These are phyloP conservation scores for Pseudolaguvia tuberculata DNA, from an alignment of 2,113 vertebrate species.

Conservation along the genomic window DNA sequence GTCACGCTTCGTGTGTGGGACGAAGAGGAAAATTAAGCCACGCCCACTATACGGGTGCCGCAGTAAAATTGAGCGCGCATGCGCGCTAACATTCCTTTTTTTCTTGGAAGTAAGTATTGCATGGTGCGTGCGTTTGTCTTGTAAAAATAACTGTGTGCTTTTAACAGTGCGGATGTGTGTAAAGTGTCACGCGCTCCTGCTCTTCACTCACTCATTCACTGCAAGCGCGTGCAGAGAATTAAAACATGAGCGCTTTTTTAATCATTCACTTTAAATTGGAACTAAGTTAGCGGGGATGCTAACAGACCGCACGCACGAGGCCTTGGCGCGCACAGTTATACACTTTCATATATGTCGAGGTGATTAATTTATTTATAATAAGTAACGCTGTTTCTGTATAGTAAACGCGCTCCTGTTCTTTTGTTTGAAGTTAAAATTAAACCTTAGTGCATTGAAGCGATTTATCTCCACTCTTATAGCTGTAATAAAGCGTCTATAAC, in stretches of 20 bases:
- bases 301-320: conserved; percentile 39
- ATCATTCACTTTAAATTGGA: conserved; percentile 27
- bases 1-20: neutral
- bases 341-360: no score
- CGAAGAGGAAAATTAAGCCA: conserved; percentile 16
- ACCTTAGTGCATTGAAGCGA: no score
- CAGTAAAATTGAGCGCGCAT: conserved; percentile 76
- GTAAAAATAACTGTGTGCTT: conserved; percentile 40
- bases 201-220: no score
- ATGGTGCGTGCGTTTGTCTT: conserved; percentile 70
- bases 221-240: no score
- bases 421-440: no score
- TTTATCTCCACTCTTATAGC: neutral
- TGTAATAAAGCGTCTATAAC: no score
- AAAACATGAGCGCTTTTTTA: neutral
- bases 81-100: conserved; percentile 74
- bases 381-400: no score
- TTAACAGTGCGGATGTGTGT: neutral
- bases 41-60: conserved; percentile 64
- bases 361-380: no score
- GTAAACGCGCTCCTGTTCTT: no score
- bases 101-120: conserved; percentile 77
- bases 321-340: conserved; percentile 49
- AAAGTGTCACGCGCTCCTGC: neutral
- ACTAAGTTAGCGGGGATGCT: conserved; percentile 29